Conservation (phyloP, 2,797 vertebrate genomes). For the Hyperoplus lanceolatus region DNA sequence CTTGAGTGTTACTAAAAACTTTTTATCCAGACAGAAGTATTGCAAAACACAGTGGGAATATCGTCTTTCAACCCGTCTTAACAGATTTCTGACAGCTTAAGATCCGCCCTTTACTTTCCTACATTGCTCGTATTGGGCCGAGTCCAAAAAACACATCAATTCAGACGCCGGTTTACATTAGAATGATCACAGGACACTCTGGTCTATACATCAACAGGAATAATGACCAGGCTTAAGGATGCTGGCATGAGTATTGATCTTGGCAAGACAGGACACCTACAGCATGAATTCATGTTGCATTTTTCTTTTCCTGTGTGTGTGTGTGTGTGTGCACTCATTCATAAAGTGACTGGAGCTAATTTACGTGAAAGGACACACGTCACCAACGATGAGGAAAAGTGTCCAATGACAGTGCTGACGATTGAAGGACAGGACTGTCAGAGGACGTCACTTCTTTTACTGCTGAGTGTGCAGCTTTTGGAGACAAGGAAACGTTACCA, state of each 20-base stretch:
- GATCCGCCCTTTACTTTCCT: conserved; percentile 42
- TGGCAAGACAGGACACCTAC: conserved; percentile 31
- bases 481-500: conserved; percentile 30
- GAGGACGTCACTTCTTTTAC: conserved; percentile 13
- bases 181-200: conserved; percentile 43
- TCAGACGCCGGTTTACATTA: conserved; percentile 35
- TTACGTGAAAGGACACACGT: conserved; percentile 52
- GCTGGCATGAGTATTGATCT: conserved; percentile 52
- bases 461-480: conserved; percentile 46
- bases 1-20: not conserved
- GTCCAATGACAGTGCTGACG: conserved; percentile 41
- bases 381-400: conserved; percentile 23
- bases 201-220: conserved; percentile 54
- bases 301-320: not conserved
- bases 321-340: conserved; percentile 24
- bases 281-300: conserved; percentile 42
- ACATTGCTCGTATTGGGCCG: conserved; percentile 32
- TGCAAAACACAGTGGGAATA: conserved; percentile 4
- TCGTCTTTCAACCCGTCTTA: conserved; percentile 1
- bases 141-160: conserved; percentile 52
- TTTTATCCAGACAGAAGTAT: not conserved
- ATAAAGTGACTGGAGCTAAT: conserved; percentile 44
- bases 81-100: conserved; percentile 44
- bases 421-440: conserved; percentile 44
- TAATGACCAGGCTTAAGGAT: conserved; percentile 44